Evolutionary conservation across 2,113 vertebrate genomes (phyloP), one percentile per base, ranked within the genome.

Genomic region (Ginglymostoma cirratum): DNA sequence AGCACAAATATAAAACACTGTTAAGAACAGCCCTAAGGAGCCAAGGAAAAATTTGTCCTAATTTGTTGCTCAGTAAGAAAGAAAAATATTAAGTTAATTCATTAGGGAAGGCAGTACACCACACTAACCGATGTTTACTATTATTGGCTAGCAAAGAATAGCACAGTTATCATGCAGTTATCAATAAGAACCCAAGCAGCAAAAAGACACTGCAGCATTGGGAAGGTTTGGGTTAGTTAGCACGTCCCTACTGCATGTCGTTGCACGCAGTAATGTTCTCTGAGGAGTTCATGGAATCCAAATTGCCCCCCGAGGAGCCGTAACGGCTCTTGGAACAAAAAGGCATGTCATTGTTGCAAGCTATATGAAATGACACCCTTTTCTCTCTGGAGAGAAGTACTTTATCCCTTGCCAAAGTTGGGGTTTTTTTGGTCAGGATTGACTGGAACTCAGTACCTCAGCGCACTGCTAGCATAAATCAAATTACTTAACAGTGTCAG

Each of bases 271-370:
- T 66, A 17, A 6, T 38, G 15, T 23, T 93, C 89, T 66, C 89
- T 2, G n/a, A 93, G 89, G 89, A 93, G 55, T 19, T n/a, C 19
- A 65, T 38, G 65, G n/a, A 66, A 38, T 93, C 61, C 89, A 93
- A 93, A 93, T 66, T 93, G 89, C 61, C 66, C 89, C 89, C 89
- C 61, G 7, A 93, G 89, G 89, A 93, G 61, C 61, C 61, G 12
- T 93, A 66, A 93, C 89, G 67, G 89, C 61, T n/a, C 66, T 93
- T 93, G 66, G 89, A 93, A 93, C 89, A 67, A 93, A 92, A 93
- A 93, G 89, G 89, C 89, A 93, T 93, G 89, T 66, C 89, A 93
- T 17, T 93, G 89, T 66, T 66, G 89, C 89, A 7, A 93, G 89
- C 61, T n/a, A 66, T 67, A 93, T 93, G 61, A 93, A 93, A 66